These are phyloP conservation scores for Microtus richardsoni DNA, from an alignment of 2,113 vertebrate genomes.

Conservation along the genomic window DNA sequence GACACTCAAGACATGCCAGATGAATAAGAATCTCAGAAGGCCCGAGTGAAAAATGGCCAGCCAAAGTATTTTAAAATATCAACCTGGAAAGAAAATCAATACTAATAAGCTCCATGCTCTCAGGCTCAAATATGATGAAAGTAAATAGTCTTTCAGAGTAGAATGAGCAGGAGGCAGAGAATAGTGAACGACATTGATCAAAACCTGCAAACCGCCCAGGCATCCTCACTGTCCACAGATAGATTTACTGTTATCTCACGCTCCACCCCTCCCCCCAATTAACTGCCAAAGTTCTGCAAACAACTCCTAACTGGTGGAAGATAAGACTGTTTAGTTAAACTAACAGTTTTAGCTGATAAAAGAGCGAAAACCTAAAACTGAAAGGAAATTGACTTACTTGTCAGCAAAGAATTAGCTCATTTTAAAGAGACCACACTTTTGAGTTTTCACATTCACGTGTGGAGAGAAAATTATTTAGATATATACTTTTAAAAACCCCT, in stretches of 20 bases:
- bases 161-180: slow-evolving; percentile 12
- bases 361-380: slow-evolving; percentile 45
- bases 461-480: slow-evolving; percentile 26
- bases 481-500: background rate
- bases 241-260: slow-evolving; percentile 66
- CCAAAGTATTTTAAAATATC: slow-evolving; percentile 67
- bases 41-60: slow-evolving; percentile 28
- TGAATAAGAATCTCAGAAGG: slow-evolving; percentile 51
- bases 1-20: slow-evolving; percentile 1
- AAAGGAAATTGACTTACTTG: slow-evolving; percentile 26
- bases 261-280: slow-evolving; percentile 32
- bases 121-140: slow-evolving; percentile 59
- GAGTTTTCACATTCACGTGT: background rate
- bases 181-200: slow-evolving; percentile 57
- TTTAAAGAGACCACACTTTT: slow-evolving; percentile 2
- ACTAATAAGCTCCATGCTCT: slow-evolving; percentile 69
- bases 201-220: slow-evolving; percentile 53
- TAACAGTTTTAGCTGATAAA: slow-evolving; percentile 59
- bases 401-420: slow-evolving; percentile 25
- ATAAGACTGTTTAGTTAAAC: slow-evolving; percentile 61
- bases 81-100: slow-evolving; percentile 76
- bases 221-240: background rate
- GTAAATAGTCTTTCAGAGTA: slow-evolving; percentile 58
- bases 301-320: slow-evolving; percentile 36
- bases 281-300: slow-evolving; percentile 61